Evolutionary conservation across 2,888 invertebrate genomes (phyloP).

Genomic region (Melieria picta): DNA sequence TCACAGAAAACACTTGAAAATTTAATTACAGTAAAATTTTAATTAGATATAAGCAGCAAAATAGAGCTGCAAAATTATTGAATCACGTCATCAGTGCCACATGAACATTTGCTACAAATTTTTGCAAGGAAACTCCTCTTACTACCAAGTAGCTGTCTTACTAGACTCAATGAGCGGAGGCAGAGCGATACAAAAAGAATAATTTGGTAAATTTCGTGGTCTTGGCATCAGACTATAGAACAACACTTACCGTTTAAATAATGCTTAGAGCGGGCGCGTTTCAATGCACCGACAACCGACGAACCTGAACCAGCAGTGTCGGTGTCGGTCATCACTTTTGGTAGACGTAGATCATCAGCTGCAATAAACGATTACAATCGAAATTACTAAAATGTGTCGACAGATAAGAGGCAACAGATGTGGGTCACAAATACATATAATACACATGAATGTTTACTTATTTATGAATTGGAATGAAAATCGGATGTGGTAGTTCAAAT

Average conservation of each 20-base stretch:
- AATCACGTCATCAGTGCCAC: no score
- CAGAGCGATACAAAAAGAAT: no score
- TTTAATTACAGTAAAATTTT: no score
- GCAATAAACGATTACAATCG: conserved; percentile 2
- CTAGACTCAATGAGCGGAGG: no score
- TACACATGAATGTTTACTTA: neutral
- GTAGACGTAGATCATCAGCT: conserved; percentile 63
- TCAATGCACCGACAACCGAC: conserved; percentile 56
- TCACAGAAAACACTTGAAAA: no score
- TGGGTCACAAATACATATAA: neutral
- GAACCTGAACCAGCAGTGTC: conserved; percentile 58
- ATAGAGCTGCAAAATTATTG: no score
- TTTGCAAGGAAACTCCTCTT: no score
- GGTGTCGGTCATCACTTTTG: conserved; percentile 62
- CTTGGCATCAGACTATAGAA: neutral
- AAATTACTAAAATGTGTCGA: neutral
- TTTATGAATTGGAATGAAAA: neutral
- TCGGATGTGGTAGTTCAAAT: no score
- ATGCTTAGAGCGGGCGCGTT: conserved; percentile 63
- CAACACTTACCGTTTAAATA: conserved; percentile 64
- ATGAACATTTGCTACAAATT: no score
- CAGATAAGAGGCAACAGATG: neutral
- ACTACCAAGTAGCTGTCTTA: no score
- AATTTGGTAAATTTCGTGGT: neutral
- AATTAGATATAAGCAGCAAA: no score